Conservation (phyloP, 2,888 invertebrate genomes). For the Andrena trimmerana region DNA sequence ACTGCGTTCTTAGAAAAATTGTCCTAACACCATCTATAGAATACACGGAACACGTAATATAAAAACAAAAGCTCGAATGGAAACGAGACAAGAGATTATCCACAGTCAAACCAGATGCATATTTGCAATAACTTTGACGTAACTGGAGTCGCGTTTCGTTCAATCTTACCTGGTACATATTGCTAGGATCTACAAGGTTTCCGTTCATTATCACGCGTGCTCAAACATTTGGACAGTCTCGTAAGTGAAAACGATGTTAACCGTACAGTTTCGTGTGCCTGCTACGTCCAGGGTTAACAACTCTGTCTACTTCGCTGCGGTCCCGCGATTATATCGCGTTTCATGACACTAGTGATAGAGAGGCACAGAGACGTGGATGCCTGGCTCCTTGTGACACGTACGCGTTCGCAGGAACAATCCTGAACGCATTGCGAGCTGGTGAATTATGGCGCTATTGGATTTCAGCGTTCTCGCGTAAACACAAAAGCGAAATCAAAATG, state of each 20-base stretch:
- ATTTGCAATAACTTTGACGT: too few relatives aligned
- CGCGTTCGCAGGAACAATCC: slow-evolving; percentile 38
- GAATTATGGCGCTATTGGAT: slow-evolving; percentile 50
- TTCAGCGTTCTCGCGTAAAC: slow-evolving; percentile 31
- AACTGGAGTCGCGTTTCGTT: too few relatives aligned
- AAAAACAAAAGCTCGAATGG: too few relatives aligned
- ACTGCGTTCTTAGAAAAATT: too few relatives aligned
- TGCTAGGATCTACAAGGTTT: background rate
- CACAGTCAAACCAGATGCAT: too few relatives aligned
- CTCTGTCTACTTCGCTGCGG: background rate
- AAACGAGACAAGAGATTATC: too few relatives aligned
- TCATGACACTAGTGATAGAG: slow-evolving; percentile 6
- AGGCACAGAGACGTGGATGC: background rate
- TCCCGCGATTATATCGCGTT: slow-evolving; percentile 8
- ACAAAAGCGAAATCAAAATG: slow-evolving; percentile 47
- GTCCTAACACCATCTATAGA: too few relatives aligned
- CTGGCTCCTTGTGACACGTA: slow-evolving; percentile 27
- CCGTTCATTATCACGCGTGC: background rate
- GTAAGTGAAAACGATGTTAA: background rate
- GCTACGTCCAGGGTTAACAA: background rate
- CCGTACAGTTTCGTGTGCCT: background rate
- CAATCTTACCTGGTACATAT: background rate
- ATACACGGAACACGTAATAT: too few relatives aligned
- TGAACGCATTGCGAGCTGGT: slow-evolving; percentile 29
- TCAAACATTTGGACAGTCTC: background rate